phyloP scores from a whole-genome alignment of 2,888 invertebrate genomes.

The Crematogaster levior region DNA sequence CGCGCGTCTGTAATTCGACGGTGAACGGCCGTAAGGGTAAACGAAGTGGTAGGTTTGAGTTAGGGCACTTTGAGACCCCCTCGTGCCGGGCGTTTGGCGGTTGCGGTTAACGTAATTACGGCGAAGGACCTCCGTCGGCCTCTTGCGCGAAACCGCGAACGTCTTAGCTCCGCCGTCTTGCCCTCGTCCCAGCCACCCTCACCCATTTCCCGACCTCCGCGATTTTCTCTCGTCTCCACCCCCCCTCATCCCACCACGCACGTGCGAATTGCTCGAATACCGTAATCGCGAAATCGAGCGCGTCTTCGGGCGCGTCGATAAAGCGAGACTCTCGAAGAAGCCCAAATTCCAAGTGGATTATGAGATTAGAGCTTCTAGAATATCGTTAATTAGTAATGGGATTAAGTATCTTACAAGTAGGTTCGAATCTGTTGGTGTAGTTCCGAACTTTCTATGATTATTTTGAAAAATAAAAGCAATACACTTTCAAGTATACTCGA shows the following conservation, averaged over 20 bases:
- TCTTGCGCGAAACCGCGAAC: conserved; percentile 83
- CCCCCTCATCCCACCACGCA: conserved; percentile 55
- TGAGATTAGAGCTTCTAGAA: conserved; percentile 45
- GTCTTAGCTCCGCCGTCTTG: conserved; percentile 79
- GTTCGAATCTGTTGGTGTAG: too few relatives aligned
- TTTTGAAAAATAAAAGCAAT: too few relatives aligned
- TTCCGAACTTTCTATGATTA: too few relatives aligned
- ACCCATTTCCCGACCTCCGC: conserved; percentile 33
- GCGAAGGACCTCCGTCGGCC: conserved; percentile 80
- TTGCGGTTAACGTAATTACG: conserved; percentile 85
- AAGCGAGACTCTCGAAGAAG: conserved; percentile 35
- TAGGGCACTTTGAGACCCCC: conserved; percentile 75
- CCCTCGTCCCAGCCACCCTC: conserved; percentile 56
- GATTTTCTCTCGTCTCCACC: conserved; percentile 68
- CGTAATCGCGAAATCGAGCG: conserved; percentile 44
- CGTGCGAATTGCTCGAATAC: conserved; percentile 79
- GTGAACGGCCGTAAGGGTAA: conserved; percentile 60
- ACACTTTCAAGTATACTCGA: too few relatives aligned
- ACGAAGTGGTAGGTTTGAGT: conserved; percentile 69
- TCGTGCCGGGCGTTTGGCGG: conserved; percentile 78
- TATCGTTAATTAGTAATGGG: conserved; percentile 33
- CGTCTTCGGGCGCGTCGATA: conserved; percentile 17
- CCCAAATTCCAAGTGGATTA: conserved; percentile 47
- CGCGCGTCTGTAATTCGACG: conserved; percentile 48
- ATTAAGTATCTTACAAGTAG: too few relatives aligned